Evolutionary conservation across 1,140 invertebrate genomes (phyloP).

Genomic region (Stenopsyche tienmushanensis): DNA sequence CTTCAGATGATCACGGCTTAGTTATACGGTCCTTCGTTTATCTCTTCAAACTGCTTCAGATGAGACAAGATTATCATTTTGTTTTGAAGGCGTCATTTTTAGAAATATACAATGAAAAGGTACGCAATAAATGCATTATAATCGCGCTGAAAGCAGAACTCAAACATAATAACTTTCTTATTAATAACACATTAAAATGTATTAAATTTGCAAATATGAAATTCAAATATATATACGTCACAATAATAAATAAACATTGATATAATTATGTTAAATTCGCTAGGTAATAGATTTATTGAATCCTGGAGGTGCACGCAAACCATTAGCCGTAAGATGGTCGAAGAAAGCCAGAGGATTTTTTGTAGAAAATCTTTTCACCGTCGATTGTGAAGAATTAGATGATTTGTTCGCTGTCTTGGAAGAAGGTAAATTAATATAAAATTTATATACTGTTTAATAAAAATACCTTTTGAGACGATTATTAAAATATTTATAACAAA

Average conservation of each 20-base stretch:
- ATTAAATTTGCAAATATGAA: neutral
- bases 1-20: constrained; percentile 75
- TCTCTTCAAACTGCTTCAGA: constrained; percentile 80
- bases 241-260: neutral
- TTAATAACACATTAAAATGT: neutral
- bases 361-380: constrained; percentile 92
- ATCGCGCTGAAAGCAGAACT: no score
- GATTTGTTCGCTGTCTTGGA: constrained; percentile 91
- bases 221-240: neutral
- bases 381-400: constrained; percentile 92
- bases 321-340: constrained; percentile 87
- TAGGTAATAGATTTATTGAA: constrained; percentile 94
- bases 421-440: constrained; percentile 68
- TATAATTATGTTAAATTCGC: neutral
- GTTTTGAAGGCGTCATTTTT: constrained; percentile 91
- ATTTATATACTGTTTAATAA: neutral
- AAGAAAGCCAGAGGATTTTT: constrained; percentile 91
- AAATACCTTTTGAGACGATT: neutral
- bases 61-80: constrained; percentile 75
- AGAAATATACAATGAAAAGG: constrained; percentile 96
- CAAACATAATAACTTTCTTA: no score
- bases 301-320: constrained; percentile 76
- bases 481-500: neutral
- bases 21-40: constrained; percentile 89
- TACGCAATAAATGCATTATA: constrained; percentile 49